phyloP scores from a whole-genome alignment of 2,113 vertebrate species.

The Taxidea taxus region DNA sequence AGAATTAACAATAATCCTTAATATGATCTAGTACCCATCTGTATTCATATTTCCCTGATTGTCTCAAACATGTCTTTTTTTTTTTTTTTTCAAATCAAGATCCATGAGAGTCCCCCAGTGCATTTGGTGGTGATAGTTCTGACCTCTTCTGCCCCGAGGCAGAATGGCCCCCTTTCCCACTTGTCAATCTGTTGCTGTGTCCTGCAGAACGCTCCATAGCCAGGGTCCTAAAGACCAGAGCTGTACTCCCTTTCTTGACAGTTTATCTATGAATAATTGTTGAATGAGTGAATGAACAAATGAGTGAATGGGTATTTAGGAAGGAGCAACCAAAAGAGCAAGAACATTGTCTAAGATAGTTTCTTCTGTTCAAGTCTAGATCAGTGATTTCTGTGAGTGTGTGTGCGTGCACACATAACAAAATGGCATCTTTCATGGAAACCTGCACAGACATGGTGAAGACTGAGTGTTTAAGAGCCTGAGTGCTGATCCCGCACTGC shows the following conservation, averaged over 20 bases:
- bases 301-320: not conserved
- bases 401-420: not conserved
- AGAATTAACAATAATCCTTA: not conserved
- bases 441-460: not conserved
- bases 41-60: not conserved
- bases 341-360: not conserved
- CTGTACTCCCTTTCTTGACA: not conserved
- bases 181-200: not conserved
- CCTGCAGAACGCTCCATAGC: not conserved
- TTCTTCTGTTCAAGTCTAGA: not conserved
- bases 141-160: not conserved
- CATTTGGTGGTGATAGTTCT: not conserved
- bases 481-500: not conserved
- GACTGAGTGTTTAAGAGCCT: not conserved
- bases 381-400: not conserved
- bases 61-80: not conserved
- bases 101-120: rapidly evolving
- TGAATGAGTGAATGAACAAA: not conserved
- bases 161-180: no score
- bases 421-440: not conserved
- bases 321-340: not conserved
- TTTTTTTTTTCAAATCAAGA: not conserved
- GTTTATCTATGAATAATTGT: not conserved
- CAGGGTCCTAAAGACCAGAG: no score
- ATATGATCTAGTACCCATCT: not conserved